Conservation (phyloP, 2,888 invertebrate species). For the Criorhina ranunculi region DNA sequence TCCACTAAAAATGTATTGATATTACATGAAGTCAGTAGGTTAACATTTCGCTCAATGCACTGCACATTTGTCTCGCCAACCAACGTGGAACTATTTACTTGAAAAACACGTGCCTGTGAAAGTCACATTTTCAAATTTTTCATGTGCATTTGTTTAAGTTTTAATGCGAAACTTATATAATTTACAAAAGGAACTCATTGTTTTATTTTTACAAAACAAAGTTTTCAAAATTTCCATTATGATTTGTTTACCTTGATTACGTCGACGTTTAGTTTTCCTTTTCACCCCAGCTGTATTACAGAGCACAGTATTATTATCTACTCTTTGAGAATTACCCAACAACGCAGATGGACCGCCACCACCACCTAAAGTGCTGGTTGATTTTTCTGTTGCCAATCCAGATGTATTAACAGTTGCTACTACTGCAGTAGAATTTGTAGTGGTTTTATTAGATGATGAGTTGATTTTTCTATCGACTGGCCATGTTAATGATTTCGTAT, state of each 20-base stretch:
- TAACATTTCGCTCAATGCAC: no score
- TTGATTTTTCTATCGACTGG: constrained; percentile 80
- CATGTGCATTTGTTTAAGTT: no score
- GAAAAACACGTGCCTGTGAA: no score
- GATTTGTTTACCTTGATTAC: constrained; percentile 80
- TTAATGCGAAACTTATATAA: no score
- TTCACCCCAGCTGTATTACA: constrained; percentile 81
- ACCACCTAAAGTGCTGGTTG: constrained; percentile 31
- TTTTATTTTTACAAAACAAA: neutral
- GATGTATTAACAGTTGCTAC: constrained; percentile 76
- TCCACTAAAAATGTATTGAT: no score
- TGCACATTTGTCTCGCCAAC: no score
- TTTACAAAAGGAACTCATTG: no score
- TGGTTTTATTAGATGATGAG: constrained; percentile 80
- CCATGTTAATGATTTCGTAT: constrained; percentile 80
- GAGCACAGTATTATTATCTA: constrained; percentile 67
- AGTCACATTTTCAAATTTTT: no score
- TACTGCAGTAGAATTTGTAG: constrained; percentile 76
- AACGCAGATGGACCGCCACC: constrained; percentile 47
- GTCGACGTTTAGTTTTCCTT: constrained; percentile 81
- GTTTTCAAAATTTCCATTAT: neutral
- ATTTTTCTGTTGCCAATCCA: constrained; percentile 29
- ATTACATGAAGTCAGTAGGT: no score
- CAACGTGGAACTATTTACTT: no score
- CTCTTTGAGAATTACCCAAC: constrained; percentile 48